Evolutionary conservation across 2,888 invertebrate species (phyloP).

Genomic region (Dicyrtoma fusca): DNA sequence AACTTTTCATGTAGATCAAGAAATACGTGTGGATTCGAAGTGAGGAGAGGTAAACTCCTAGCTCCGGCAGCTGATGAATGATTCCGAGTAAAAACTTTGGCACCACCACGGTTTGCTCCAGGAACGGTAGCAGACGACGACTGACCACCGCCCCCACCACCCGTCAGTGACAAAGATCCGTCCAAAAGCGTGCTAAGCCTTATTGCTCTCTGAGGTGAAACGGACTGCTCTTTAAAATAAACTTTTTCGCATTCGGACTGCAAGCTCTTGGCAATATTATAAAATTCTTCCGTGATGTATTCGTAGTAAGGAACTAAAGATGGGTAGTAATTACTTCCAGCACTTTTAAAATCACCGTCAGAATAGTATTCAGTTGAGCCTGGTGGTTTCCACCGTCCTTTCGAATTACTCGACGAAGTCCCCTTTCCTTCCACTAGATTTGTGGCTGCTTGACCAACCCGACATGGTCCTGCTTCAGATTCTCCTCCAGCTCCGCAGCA

Average conservation of each 20-base stretch:
- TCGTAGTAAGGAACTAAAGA: slow-evolving; percentile 56
- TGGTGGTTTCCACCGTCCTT: not conserved
- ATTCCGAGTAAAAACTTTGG: slow-evolving; percentile 52
- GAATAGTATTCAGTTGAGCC: slow-evolving; percentile 47
- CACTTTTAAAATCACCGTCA: slow-evolving; percentile 54
- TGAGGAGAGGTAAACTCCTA: slow-evolving; percentile 54
- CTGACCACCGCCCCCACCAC: slow-evolving; percentile 11
- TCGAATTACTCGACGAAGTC: not conserved
- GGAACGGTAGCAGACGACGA: slow-evolving; percentile 4
- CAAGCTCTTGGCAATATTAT: slow-evolving; percentile 53
- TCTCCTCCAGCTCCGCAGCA: slow-evolving; percentile 26
- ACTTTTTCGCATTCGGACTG: slow-evolving; percentile 56
- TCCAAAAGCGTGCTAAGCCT: slow-evolving; percentile 51
- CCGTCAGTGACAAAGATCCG: slow-evolving; percentile 13
- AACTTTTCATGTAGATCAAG: slow-evolving; percentile 57
- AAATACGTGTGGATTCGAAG: slow-evolving; percentile 57
- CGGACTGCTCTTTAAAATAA: slow-evolving; percentile 54
- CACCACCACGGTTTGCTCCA: slow-evolving; percentile 36
- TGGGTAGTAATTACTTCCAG: slow-evolving; percentile 45
- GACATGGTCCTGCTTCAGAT: slow-evolving; percentile 9
- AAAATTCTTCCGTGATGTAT: slow-evolving; percentile 56
- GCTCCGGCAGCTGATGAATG: slow-evolving; percentile 51
- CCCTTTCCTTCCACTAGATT: not conserved
- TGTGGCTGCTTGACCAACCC: slow-evolving; percentile 22
- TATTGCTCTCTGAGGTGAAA: slow-evolving; percentile 54